Base-by-base conservation (phyloP, 23 tunicate genomes). In the Oikopleura dioica region DNA sequence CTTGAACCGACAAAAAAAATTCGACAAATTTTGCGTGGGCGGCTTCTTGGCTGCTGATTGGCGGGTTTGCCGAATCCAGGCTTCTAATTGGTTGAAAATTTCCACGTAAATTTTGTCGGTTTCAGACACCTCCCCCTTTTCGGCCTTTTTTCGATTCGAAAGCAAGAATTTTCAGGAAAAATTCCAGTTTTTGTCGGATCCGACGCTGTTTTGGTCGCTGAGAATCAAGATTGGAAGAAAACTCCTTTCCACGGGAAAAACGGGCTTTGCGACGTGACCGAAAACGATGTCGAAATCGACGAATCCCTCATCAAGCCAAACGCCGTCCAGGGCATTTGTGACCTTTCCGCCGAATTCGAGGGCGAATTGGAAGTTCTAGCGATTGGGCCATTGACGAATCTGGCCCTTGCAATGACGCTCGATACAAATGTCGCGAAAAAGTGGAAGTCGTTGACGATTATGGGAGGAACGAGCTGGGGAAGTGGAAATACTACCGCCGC, bases 341-440 rank as follows among this genome's bases (percentile, higher is more conserved):
- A 78, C 35, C 1, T 78, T 24, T 78, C 80, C 78, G 59, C 59
- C 35, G 76, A 78, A 78, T 78, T 59, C 76, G 76, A 29, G 16
- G 80, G 80, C 16, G 35, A 59, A 67, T 67, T 78, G 32, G 76
- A 29, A 68, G 12, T 68, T 23, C 29, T 87, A 38, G 95, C 95
- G 0, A 88, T 85, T 35, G 95, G 95, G 1, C 88, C 95, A 0
- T 76, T 88, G 1, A 88, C 95, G 26, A 88, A 88, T 59, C 36
- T 88, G 29, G 95, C 95, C 12, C 2, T 83, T 75, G 95, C 95
- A 36, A 77, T 84, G 0, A 68, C 38, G 37, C 51, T 84, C 1
- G 95, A 88, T 51, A 82, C 85, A 32, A 81, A 81, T 35, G 59
- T 83, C 1, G 87, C 88, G 23, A 38, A 76, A 35, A 55, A 87